A percentile compares a stretch with the other conserved stretches of the same genome.
phyloP scores from a whole-genome alignment of 2,797 vertebrate species.

The Chelmon rostratus region DNA sequence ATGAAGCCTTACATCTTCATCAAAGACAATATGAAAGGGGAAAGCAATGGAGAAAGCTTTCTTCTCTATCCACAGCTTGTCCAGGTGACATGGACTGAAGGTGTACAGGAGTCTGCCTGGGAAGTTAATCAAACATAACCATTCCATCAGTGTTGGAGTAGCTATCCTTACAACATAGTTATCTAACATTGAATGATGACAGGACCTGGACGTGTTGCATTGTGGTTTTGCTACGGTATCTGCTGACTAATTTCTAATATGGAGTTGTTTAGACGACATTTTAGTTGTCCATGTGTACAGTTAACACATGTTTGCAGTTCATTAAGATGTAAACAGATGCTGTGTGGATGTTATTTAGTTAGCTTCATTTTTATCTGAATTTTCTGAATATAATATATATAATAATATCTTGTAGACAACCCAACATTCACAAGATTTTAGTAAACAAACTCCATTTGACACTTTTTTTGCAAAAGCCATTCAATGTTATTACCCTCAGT shows the following conservation, averaged over 20 bases:
- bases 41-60: constrained; percentile 85
- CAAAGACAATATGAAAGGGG: constrained; percentile 87
- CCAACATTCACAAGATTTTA: too few species aligned
- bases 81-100: constrained; percentile 82
- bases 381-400: too few species aligned
- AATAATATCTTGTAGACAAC: too few species aligned
- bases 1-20: constrained; percentile 78
- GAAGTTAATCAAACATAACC: constrained; percentile 1
- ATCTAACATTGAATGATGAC: neutral
- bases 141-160: neutral
- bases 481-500: too few species aligned
- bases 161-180: neutral
- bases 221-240: too few species aligned
- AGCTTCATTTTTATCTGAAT: too few species aligned
- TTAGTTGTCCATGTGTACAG: too few species aligned
- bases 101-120: constrained; percentile 67
- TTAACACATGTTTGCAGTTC: neutral
- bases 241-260: neutral
- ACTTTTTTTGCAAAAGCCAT: too few species aligned
- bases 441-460: too few species aligned
- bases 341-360: too few species aligned
- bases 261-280: too few species aligned
- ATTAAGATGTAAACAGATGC: neutral
- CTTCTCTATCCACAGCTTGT: constrained; percentile 83
- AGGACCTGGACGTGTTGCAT: neutral